Percentiles rank a stretch among this genome's conserved stretches.
Evolutionary conservation across 2,113 vertebrate genomes (phyloP).

Genomic region (Corydoras sp.): DNA sequence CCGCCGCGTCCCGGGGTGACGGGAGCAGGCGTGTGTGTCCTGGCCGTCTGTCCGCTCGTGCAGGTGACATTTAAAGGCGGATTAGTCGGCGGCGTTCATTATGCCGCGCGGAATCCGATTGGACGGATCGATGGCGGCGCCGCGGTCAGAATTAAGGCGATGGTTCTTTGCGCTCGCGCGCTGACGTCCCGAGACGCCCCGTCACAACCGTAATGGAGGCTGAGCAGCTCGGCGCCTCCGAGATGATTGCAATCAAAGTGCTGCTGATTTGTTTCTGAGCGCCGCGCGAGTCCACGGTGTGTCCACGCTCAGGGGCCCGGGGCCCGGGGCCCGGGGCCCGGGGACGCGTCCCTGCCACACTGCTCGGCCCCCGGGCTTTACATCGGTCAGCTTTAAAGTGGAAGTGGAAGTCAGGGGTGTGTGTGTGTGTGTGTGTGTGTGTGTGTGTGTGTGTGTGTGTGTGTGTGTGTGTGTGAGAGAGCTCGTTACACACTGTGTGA

Average conservation of each 20-base stretch:
- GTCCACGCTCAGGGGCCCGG: background rate
- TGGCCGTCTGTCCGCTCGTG: background rate
- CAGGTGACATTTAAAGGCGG: background rate
- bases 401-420: background rate
- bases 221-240: constrained; percentile 12
- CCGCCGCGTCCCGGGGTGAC: too few relatives aligned
- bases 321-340: too few relatives aligned
- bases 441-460: constrained; percentile 12
- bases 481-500: background rate
- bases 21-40: background rate
- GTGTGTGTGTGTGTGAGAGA: background rate
- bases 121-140: constrained; percentile 14
- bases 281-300: background rate
- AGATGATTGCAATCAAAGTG: constrained; percentile 18
- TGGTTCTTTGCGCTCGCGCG: constrained; percentile 13
- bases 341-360: too few relatives aligned
- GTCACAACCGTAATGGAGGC: background rate
- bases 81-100: background rate
- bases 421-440: constrained; percentile 6
- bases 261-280: background rate
- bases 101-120: constrained; percentile 8
- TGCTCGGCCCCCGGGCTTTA: too few relatives aligned
- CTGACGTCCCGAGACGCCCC: constrained; percentile 15
- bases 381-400: background rate
- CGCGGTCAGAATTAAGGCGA: constrained; percentile 19